A percentile compares a stretch with the other conserved stretches of the same genome.
Evolutionary conservation across 2,113 vertebrate genomes (phyloP).

Genomic region (Caretta caretta): DNA sequence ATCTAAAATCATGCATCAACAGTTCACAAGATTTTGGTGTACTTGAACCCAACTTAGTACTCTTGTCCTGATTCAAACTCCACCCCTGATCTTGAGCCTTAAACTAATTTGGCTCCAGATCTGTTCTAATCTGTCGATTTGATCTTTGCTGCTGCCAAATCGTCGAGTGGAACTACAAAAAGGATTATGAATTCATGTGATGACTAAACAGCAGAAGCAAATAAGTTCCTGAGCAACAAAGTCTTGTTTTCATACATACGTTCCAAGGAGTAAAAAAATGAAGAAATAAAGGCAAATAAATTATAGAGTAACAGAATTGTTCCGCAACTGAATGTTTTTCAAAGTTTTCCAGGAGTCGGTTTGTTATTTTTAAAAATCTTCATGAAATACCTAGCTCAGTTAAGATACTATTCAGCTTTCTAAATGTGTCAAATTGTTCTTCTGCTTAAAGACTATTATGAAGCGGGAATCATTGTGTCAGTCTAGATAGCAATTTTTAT

Average conservation of each 20-base stretch:
- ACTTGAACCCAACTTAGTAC: not conserved
- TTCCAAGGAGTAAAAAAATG: not conserved
- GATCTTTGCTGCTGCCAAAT: not conserved
- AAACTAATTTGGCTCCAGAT: not conserved
- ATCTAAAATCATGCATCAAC: not conserved
- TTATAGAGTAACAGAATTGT: not conserved
- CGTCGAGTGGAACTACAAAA: not conserved
- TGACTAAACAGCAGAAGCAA: constrained; percentile 20
- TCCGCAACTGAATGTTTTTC: not conserved
- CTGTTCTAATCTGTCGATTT: not conserved
- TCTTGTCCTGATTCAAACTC: not conserved
- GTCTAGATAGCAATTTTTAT: constrained; percentile 55
- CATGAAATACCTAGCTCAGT: not conserved
- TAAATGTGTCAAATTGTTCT: constrained; percentile 50
- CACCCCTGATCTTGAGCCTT: not conserved
- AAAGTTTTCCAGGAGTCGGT: constrained; percentile 16
- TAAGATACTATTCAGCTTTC: not conserved
- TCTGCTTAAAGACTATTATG: constrained; percentile 19
- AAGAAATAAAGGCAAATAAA: constrained; percentile 32
- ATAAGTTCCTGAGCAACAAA: not conserved
- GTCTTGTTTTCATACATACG: constrained; percentile 1
- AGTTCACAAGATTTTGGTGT: not conserved
- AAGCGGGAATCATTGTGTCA: constrained; percentile 50
- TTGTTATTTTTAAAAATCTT: not conserved
- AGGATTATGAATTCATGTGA: not conserved